phyloP scores from a whole-genome alignment of 2,113 vertebrate genomes.

The Carassius auratus region DNA sequence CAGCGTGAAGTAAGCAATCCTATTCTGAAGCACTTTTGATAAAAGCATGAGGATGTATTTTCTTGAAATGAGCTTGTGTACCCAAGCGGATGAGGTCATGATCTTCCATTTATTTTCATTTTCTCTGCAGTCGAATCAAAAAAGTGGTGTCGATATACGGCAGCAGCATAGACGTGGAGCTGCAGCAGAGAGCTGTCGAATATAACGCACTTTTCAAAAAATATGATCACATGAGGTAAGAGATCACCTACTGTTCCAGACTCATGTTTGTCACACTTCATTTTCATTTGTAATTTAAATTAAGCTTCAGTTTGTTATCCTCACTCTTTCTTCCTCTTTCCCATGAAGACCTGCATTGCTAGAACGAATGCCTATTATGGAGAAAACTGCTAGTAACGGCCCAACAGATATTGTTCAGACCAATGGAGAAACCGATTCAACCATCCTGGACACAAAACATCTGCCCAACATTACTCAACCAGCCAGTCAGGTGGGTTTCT shows the following conservation, averaged over 20 bases:
- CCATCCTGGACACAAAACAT: conserved; percentile 87
- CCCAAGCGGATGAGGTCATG: background rate
- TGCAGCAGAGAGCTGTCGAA: conserved; percentile 98
- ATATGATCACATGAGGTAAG: conserved; percentile 99
- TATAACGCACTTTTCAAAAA: conserved; percentile 99
- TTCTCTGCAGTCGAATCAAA: conserved; percentile 88
- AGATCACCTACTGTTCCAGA: background rate
- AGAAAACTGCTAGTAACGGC: conserved; percentile 91
- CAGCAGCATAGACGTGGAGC: conserved; percentile 98
- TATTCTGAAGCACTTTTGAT: background rate
- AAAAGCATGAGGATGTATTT: no score
- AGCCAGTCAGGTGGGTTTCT: conserved; percentile 82
- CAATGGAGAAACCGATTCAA: conserved; percentile 93
- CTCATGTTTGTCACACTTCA: background rate
- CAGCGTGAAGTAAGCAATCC: conserved; percentile 89
- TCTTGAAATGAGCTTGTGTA: background rate
- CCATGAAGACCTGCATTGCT: conserved; percentile 86
- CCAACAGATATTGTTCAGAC: conserved; percentile 93
- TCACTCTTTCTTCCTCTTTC: background rate
- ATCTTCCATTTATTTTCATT: background rate
- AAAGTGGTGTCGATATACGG: conserved; percentile 98
- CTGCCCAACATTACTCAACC: conserved; percentile 82
- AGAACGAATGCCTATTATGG: conserved; percentile 99
- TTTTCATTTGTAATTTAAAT: background rate
- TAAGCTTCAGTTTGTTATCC: background rate